Conservation (phyloP, 2,888 invertebrate species). For the Hoplodrina ambigua region DNA sequence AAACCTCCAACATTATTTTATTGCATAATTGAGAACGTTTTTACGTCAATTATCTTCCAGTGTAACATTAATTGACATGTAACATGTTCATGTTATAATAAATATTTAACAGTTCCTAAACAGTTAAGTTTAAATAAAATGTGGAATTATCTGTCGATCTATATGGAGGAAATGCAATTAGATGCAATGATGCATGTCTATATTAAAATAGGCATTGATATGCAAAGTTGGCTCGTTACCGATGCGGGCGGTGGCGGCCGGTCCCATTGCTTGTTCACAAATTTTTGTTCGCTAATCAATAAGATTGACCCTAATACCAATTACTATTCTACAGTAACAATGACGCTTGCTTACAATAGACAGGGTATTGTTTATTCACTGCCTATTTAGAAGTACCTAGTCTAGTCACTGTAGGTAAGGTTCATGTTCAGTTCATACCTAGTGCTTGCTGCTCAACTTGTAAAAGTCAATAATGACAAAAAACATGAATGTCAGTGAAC, state of each 20-base stretch:
- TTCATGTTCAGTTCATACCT: slow-evolving; percentile 33
- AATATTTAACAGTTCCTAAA: slow-evolving; percentile 77
- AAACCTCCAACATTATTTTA: slow-evolving; percentile 78
- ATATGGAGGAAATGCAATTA: slow-evolving; percentile 87
- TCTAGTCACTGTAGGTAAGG: slow-evolving; percentile 29
- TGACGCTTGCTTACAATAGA: slow-evolving; percentile 78
- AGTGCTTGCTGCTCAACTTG: slow-evolving; percentile 36
- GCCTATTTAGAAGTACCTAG: slow-evolving; percentile 52
- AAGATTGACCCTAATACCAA: slow-evolving; percentile 84
- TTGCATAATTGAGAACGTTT: slow-evolving; percentile 80
- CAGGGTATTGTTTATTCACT: slow-evolving; percentile 71
- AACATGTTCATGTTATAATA: slow-evolving; percentile 79
- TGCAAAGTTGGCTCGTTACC: slow-evolving; percentile 85
- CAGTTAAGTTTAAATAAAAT: slow-evolving; percentile 61
- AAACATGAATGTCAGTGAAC: slow-evolving; percentile 66
- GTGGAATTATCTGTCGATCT: slow-evolving; percentile 69
- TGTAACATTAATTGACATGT: slow-evolving; percentile 84
- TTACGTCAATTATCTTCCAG: slow-evolving; percentile 85
- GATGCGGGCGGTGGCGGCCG: slow-evolving; percentile 80
- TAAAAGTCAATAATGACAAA: slow-evolving; percentile 60
- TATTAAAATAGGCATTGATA: slow-evolving; percentile 89
- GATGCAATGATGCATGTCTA: slow-evolving; percentile 89
- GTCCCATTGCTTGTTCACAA: slow-evolving; percentile 83
- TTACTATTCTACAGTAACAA: slow-evolving; percentile 81
- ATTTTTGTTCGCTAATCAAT: slow-evolving; percentile 87